Evolutionary conservation across 1,140 invertebrate species (phyloP).

Genomic region (Rhagoletis zephyria): DNA sequence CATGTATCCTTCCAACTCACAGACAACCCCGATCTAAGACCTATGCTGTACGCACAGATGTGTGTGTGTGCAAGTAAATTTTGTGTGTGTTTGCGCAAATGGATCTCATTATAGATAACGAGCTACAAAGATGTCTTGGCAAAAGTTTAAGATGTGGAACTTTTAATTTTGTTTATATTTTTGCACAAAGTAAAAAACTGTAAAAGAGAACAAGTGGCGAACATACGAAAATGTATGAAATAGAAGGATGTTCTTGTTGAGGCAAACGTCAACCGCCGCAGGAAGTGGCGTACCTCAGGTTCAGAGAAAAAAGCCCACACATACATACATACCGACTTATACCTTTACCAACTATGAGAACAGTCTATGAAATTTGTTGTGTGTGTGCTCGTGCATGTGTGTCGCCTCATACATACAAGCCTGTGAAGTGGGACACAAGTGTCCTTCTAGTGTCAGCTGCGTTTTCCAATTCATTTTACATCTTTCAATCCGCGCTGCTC

Average conservation of each 20-base stretch:
- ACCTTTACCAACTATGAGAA: not conserved
- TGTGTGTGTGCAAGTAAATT: not conserved
- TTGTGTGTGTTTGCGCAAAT: constrained; percentile 48
- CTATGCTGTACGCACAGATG: not conserved
- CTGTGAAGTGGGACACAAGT: constrained; percentile 33
- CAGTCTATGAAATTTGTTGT: not conserved
- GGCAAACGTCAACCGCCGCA: not conserved
- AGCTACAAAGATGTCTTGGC: constrained; percentile 56
- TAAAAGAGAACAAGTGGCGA: not conserved
- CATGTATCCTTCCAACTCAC: not conserved
- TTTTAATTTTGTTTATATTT: constrained; percentile 59
- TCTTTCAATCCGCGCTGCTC: not conserved
- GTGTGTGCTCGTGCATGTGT: not conserved
- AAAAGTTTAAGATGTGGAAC: constrained; percentile 55
- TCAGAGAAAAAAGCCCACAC: not conserved
- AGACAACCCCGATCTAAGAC: constrained; percentile 10
- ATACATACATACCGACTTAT: no score
- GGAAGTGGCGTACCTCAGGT: not conserved
- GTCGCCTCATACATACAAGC: not conserved
- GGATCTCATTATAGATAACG: constrained; percentile 60
- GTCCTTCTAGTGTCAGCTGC: constrained; percentile 56
- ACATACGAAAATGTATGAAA: not conserved
- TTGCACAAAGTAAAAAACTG: not conserved
- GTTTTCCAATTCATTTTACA: constrained; percentile 2
- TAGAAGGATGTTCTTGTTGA: not conserved